Conservation (phyloP, 2,113 vertebrate species). For the Entomyzon cyanotis region DNA sequence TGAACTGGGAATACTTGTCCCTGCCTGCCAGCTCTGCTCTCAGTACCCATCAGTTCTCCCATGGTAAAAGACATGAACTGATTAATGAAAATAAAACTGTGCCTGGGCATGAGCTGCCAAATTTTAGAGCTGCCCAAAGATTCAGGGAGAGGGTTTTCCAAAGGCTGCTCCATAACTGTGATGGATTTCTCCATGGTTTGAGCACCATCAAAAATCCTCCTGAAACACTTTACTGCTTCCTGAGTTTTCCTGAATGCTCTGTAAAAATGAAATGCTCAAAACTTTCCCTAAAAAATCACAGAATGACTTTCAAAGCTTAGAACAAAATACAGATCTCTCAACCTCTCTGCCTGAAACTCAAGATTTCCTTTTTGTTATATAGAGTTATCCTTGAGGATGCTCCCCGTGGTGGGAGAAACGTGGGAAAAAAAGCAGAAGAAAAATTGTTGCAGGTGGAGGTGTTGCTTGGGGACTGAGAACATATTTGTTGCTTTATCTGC, state of each 20-base stretch:
- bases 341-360: not conserved
- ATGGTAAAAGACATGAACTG: constrained; percentile 30
- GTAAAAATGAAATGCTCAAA: not conserved
- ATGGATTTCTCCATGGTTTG: not conserved
- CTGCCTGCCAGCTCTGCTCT: constrained; percentile 25
- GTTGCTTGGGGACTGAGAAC: not conserved
- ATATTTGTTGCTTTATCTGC: constrained; percentile 3
- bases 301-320: not conserved
- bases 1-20: not conserved
- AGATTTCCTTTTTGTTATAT: not conserved
- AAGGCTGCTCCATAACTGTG: not conserved
- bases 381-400: not conserved
- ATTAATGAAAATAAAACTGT: constrained; percentile 4
- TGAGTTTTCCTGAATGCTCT: not conserved
- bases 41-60: constrained; percentile 19
- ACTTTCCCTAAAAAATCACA: not conserved
- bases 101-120: not conserved
- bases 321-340: not conserved
- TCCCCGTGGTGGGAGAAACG: accelerated
- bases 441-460: not conserved
- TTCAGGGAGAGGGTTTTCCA: not conserved
- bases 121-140: not conserved
- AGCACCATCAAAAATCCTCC: not conserved
- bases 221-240: not conserved
- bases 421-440: not conserved